Conservation (phyloP, 2,797 vertebrate genomes). For the Bucorvus abyssinicus region DNA sequence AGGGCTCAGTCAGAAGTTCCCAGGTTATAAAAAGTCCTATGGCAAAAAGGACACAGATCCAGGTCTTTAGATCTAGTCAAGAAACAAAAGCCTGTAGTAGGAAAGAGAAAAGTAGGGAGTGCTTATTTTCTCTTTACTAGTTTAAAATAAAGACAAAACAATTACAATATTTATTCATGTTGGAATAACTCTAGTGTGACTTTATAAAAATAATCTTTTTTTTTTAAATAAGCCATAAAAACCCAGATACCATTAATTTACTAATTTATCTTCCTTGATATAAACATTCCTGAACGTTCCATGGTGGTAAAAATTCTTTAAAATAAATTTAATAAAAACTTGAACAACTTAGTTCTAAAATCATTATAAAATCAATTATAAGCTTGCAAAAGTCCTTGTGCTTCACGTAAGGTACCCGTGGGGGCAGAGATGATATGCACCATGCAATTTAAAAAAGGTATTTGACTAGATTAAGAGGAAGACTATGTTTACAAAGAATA, state of each 20-base stretch:
- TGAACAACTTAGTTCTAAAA: background rate
- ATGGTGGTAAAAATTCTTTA: background rate
- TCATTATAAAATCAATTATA: background rate
- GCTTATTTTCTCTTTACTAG: background rate
- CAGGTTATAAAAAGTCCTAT: background rate
- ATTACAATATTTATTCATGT: background rate
- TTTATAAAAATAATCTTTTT: background rate
- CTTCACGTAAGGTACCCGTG: background rate
- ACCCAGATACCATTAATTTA: background rate
- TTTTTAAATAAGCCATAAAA: background rate
- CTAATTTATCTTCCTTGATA: background rate
- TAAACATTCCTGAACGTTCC: background rate
- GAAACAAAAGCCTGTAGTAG: background rate
- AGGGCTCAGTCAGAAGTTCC: background rate
- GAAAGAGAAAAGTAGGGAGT: background rate
- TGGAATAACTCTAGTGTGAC: background rate
- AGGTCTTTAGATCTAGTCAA: background rate
- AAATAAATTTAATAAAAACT: background rate
- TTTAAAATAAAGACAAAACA: background rate
- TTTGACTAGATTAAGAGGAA: background rate
- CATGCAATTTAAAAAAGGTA: background rate
- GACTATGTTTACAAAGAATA: background rate
- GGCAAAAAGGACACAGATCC: background rate
- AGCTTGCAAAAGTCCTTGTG: background rate
- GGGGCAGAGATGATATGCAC: background rate